A percentile compares a stretch with the other conserved stretches of the same genome.
These are phyloP conservation scores for Microchirus variegatus DNA, from an alignment of 2,797 vertebrate genomes.

Conservation along the genomic window DNA sequence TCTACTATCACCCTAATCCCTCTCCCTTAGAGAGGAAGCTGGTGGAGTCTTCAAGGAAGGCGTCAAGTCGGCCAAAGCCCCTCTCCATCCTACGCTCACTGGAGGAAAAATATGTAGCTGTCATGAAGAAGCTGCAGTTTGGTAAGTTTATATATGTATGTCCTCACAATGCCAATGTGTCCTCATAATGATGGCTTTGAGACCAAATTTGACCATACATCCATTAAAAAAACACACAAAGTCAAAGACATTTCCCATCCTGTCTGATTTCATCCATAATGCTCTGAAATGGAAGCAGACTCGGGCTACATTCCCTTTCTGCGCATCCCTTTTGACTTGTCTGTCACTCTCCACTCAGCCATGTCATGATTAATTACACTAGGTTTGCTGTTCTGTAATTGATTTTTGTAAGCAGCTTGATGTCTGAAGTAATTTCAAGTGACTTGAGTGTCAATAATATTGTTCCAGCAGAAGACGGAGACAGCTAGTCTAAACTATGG, in stretches of 20 bases:
- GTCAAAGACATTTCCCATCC: too few species aligned
- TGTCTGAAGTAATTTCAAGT: constrained; percentile 57
- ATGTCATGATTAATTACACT: constrained; percentile 46
- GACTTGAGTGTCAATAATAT: constrained; percentile 59
- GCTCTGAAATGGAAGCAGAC: constrained; percentile 15
- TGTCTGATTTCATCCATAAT: constrained; percentile 23
- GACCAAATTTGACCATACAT: too few species aligned
- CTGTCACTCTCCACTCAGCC: constrained; percentile 57
- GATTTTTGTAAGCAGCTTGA: constrained; percentile 52
- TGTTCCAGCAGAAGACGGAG: constrained; percentile 7
- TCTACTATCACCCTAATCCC: neutral
- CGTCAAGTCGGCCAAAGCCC: constrained; percentile 88
- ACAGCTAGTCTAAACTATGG: too few species aligned
- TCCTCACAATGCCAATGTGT: too few species aligned
- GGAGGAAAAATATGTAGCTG: constrained; percentile 95
- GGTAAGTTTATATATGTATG: constrained; percentile 82
- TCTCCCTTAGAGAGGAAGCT: constrained; percentile 90
- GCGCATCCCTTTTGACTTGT: constrained; percentile 32
- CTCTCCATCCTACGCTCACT: constrained; percentile 91
- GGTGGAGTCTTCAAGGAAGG: constrained; percentile 92
- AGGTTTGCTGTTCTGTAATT: constrained; percentile 46
- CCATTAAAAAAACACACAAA: neutral
- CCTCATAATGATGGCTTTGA: too few species aligned
- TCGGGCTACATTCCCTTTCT: neutral
- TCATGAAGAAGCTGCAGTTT: constrained; percentile 98